Conservation (phyloP, 2,797 vertebrate species). For the Paguma larvata region DNA sequence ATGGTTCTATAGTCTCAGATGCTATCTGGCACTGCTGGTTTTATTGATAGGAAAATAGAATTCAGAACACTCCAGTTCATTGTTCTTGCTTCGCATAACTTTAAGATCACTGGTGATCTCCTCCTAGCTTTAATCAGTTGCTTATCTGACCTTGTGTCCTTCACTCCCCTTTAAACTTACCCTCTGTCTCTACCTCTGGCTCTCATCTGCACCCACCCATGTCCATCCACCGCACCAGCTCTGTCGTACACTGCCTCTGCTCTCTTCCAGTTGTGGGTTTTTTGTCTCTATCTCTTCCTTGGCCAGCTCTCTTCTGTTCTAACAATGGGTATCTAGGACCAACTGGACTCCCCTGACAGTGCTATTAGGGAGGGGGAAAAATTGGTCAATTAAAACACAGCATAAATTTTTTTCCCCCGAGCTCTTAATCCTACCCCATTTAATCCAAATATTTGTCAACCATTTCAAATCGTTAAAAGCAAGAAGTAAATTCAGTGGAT, state of each 20-base stretch:
- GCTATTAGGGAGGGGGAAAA: background rate
- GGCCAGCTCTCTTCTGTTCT: background rate
- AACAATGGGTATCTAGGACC: background rate
- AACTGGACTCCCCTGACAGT: background rate
- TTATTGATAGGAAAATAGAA: constrained; percentile 12
- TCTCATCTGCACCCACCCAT: background rate
- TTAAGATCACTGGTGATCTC: background rate
- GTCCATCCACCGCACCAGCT: background rate
- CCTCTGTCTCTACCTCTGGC: background rate
- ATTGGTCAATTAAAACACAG: background rate
- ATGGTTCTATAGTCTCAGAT: background rate
- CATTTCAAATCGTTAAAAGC: constrained; percentile 35
- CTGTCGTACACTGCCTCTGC: background rate
- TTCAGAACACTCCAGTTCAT: background rate
- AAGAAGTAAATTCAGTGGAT: background rate
- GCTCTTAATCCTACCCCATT: background rate
- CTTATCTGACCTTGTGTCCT: background rate
- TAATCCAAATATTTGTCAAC: background rate
- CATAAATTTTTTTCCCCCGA: background rate
- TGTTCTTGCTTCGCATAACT: background rate
- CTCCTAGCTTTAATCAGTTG: background rate
- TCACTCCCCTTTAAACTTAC: background rate
- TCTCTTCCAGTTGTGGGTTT: too few relatives aligned
- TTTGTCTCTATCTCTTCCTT: background rate
- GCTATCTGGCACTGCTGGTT: background rate